Evolutionary conservation across 2,113 vertebrate species (phyloP).

Genomic region (Lophura nycthemera): DNA sequence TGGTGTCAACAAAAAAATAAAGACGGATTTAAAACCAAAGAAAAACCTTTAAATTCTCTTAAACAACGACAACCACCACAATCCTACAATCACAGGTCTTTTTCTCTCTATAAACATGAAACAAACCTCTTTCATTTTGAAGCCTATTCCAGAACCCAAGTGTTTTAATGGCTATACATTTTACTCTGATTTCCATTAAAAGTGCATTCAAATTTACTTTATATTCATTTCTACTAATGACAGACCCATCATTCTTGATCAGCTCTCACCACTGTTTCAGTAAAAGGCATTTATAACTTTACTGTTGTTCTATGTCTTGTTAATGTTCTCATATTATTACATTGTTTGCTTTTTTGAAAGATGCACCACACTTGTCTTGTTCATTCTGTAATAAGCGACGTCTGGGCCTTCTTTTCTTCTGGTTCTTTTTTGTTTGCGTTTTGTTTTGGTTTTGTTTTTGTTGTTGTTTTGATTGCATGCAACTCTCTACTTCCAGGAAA

Average conservation of each 20-base stretch:
- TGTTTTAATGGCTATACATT: neutral
- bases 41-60: neutral
- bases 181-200: neutral
- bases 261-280: neutral
- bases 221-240: neutral
- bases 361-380: neutral
- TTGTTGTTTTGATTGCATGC: neutral
- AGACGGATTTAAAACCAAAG: neutral
- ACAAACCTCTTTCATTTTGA: neutral
- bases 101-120: neutral
- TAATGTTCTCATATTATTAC: neutral
- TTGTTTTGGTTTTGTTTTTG: no score
- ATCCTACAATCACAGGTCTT: neutral
- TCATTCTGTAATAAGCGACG: neutral
- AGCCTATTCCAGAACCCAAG: neutral
- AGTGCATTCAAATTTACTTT: neutral
- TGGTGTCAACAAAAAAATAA: conserved; percentile 55
- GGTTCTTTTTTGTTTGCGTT: no score
- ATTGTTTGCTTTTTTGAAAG: neutral
- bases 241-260: neutral
- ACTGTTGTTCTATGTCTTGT: neutral
- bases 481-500: neutral
- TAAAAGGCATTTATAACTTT: neutral
- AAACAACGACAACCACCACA: neutral
- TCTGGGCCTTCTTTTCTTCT: neutral